Evolutionary conservation across 2,888 invertebrate species (phyloP), one percentile per base, ranked within the genome.

Genomic region (Spatulosminthurus flaviceps): DNA sequence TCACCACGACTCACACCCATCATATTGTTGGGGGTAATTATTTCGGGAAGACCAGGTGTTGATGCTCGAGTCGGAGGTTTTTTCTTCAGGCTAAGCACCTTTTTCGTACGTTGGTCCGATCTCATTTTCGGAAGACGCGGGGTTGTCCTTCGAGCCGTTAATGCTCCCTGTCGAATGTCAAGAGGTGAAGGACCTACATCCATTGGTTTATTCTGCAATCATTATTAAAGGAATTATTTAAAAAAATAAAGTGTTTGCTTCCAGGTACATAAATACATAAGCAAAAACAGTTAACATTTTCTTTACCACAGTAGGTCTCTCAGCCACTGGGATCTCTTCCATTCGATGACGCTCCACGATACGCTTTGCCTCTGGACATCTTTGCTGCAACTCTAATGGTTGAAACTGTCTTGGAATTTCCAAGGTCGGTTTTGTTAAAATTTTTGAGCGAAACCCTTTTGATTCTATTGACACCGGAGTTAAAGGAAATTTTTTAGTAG

Each of bases 1-100:
- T 76, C 76, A 0, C 76, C 76, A 21, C 69, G 76, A 67, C 76
- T 74, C 13, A 74, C 61, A 21, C 66, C 66, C 76, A 76, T 76
- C 34, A 34, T 74, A 34, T 74, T 74, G 13, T n/a, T 43, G 0
- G 76, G 22, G 2, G 69, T 21, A n/a, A 67, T 5, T 42, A 9
- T 43, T 19, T 67, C 41, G 9, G 41, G 34, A 7, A 51, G 43
- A 2, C 42, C 21, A 5, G 76, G 67, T 19, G 42, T 67, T 19
- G 69, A 69, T 19, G 42, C 22, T 43, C 67, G 41, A 7, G 67
- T 66, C 16, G 42, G 66, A 5, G 67, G 34, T 21, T 70, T 70
- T 41, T 19, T 34, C 70, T 41, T 70, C 22, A 70, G 21, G 5
- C 41, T 70, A 11, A 29, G 5, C 2, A 21, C 41, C 41, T 70